Evolutionary conservation across 2,888 invertebrate genomes (phyloP), one percentile per base, ranked within the genome.

Genomic region (Machimus rusticus): DNA sequence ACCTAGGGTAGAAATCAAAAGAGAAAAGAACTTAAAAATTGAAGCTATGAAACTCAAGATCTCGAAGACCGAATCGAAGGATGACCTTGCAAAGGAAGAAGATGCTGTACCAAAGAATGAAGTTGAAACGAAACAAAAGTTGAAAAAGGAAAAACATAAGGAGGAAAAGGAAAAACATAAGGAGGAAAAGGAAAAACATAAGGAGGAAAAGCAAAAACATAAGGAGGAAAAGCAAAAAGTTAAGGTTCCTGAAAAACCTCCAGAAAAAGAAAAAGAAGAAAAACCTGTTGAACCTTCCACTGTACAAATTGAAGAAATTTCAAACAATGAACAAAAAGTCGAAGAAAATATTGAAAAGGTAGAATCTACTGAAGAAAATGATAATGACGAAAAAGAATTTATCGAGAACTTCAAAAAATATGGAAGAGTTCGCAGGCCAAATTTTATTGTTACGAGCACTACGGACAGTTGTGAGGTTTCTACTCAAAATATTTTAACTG

Each of bases 401-500:
- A 28, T 51, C 4, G 51, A 81, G 3, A 16, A 37, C 14, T 34
- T 39, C 34, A 34, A 34, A n/a, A 76, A 34, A n/a, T 12, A 2
- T 5, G 19, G 43, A 34, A 88, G 78, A 14, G 39, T 51, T 9
- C 86, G 88, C 12, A 87, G 88, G 0, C 81, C 89, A 8, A 82
- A 87, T 1, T 88, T 88, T 43, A 87, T 89, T 8, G 88, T 89
- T 14, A 37, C 86, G 1, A 46, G 14, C 19, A 82, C 82, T 9
- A 79, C 74, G 2, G 92, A 92, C 74, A 92, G 91, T 39, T 92
- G 92, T 14, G 90, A 90, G 16, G 90, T 92, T 0, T 92, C 92
- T 3, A 91, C 91, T 0, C 91, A 92, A 46, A 92, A 92, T 86
- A 92, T 92, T 8, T 90, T 92, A 8, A 88, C 88, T 0, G 92